Percentiles rank a stretch among this genome's conserved stretches.
Conservation (phyloP, 2,797 vertebrate genomes). For the Odontamblyopus rebecca region DNA sequence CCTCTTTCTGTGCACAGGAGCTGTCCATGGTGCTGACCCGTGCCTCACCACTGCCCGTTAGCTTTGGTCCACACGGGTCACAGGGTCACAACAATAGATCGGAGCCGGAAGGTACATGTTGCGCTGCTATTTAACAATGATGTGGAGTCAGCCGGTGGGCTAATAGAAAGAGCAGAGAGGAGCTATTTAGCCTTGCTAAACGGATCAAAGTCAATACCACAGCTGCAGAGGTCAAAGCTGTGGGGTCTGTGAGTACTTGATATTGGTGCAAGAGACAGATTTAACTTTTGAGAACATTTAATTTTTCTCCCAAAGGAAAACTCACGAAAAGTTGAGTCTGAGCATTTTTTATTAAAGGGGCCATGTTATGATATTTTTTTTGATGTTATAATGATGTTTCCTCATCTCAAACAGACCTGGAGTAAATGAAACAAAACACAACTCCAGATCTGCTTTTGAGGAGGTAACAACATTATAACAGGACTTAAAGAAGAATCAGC, state of each 20-base stretch:
- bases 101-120: slow-evolving; percentile 45
- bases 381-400: too few relatives aligned
- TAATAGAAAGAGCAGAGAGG: slow-evolving; percentile 14
- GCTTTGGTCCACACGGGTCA: slow-evolving; percentile 26
- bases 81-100: slow-evolving; percentile 49
- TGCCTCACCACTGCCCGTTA: slow-evolving; percentile 20
- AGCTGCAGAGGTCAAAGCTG: slow-evolving; percentile 50
- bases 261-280: slow-evolving; percentile 1
- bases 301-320: too few relatives aligned
- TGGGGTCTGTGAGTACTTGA: slow-evolving; percentile 44
- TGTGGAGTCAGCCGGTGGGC: slow-evolving; percentile 43
- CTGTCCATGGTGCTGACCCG: slow-evolving; percentile 48
- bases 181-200: slow-evolving; percentile 33
- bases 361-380: too few relatives aligned
- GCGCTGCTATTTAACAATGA: slow-evolving; percentile 51
- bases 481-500: too few relatives aligned
- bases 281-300: too few relatives aligned
- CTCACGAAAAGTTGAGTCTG: too few relatives aligned
- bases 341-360: too few relatives aligned
- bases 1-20: slow-evolving; percentile 10
- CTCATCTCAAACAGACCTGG: too few relatives aligned
- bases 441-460: too few relatives aligned
- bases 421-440: too few relatives aligned
- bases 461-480: too few relatives aligned
- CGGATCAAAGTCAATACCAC: slow-evolving; percentile 41